Evolutionary conservation across 2,888 invertebrate species (phyloP), one percentile per base, ranked within the genome.

Genomic region (Sinotaia quadrata): DNA sequence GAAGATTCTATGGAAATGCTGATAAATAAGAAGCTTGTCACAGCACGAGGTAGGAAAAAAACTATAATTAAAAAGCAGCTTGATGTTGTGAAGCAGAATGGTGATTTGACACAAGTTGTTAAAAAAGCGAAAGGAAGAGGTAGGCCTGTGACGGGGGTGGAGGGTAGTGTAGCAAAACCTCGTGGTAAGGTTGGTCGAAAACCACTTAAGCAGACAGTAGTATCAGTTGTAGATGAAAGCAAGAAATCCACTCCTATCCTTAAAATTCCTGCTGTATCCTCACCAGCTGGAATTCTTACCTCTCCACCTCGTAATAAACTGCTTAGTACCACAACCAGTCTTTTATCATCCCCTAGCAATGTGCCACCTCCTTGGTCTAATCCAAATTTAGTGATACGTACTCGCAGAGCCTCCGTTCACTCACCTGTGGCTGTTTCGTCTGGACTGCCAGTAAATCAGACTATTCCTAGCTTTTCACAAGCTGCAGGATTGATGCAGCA

Each of bases 341-440:
- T 59, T 1, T 24, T 56, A 24, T 21, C 41, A 18, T 41, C 47
- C 33, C 29, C 65, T n/a, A 29, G 29, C 41, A 73, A 68, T 54
- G 66, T 73, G 5, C 78, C 84, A 2, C 82, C 82, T 61, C 87
- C 87, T 0, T 88, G 87, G 83, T 87, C 87, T 21, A 88, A 88
- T 74, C 87, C 86, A 24, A 87, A 88, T 72, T 79, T 88, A 61
- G 87, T 88, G 8, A 88, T 88, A 47, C 78, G 88, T 36, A 88
- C 88, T 0, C 73, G 88, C 18, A 74, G 83, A 71, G 81, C 86
- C 33, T 78, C 68, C 7, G 62, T 71, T 4, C 62, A 69, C 36
- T 51, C 71, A 8, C 63, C 75, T 34, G 66, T 71, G 24, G 52
- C 72, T 29, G 41, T 72, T 10, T 61, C 74, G n/a, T n/a, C n/a